Conservation (phyloP, 2,888 invertebrate genomes). For the Heteromurus nitidus region DNA sequence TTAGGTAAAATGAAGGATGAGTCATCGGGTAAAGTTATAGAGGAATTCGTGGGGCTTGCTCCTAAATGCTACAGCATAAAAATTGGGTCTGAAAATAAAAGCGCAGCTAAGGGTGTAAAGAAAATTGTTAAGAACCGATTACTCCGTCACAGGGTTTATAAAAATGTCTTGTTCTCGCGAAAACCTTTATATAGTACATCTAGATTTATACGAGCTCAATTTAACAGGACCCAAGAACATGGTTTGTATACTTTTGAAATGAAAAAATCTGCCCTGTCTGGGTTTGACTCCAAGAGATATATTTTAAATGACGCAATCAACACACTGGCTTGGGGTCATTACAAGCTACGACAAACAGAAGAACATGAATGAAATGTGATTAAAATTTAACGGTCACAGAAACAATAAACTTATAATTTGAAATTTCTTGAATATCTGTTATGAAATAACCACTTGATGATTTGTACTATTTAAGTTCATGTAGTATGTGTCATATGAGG, state of each 20-base stretch:
- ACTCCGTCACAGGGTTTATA: constrained; percentile 19
- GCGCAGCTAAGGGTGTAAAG: constrained; percentile 62
- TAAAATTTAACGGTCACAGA: too few species aligned
- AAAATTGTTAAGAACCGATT: constrained; percentile 28
- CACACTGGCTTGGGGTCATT: not conserved
- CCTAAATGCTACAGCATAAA: constrained; percentile 55
- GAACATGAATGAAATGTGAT: too few species aligned
- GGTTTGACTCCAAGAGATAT: not conserved
- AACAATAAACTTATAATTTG: too few species aligned
- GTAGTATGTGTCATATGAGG: not conserved
- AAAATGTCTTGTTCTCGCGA: constrained; percentile 25
- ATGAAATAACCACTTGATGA: not conserved
- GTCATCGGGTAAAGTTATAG: constrained; percentile 55
- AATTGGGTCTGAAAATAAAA: constrained; percentile 34
- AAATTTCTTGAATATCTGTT: not conserved
- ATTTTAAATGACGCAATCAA: not conserved
- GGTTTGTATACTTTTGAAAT: constrained; percentile 27
- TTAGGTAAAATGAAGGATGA: constrained; percentile 73
- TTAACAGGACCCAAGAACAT: constrained; percentile 41
- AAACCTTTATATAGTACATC: not conserved
- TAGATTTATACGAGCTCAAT: constrained; percentile 35
- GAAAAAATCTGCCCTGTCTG: constrained; percentile 33
- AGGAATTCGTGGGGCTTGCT: constrained; percentile 70
- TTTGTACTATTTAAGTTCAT: not conserved
- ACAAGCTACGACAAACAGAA: not conserved